phyloP scores from a whole-genome alignment of 1,140 invertebrate genomes.

The Phortica variegata region DNA sequence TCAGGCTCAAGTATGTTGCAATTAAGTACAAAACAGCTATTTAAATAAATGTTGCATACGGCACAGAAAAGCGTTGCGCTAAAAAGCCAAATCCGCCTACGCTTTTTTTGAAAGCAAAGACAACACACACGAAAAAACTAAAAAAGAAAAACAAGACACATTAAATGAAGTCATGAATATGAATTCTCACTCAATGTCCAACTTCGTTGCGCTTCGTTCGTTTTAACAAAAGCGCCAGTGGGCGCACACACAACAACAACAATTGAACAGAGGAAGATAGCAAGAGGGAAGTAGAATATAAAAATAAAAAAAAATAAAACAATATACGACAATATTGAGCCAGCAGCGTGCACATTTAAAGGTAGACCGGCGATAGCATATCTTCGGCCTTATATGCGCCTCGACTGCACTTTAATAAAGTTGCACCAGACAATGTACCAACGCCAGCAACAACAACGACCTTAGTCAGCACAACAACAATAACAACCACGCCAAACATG shows the following conservation, averaged over 20 bases:
- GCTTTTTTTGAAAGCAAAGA: slow-evolving; percentile 4
- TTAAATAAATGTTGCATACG: too few relatives aligned
- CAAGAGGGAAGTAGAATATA: too few relatives aligned
- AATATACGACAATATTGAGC: not conserved
- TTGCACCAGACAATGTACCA: not conserved
- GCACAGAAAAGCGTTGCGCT: too few relatives aligned
- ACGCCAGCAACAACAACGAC: not conserved
- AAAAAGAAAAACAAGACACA: slow-evolving; percentile 4
- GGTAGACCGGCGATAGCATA: not conserved
- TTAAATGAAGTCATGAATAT: slow-evolving; percentile 21
- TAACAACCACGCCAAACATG: not conserved
- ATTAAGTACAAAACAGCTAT: too few relatives aligned
- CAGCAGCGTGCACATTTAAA: not conserved
- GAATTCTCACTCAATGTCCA: slow-evolving; percentile 5
- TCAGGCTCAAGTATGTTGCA: too few relatives aligned
- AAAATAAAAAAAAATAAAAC: too few relatives aligned
- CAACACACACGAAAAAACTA: not conserved
- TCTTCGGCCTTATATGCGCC: too few relatives aligned
- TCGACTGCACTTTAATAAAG: not conserved
- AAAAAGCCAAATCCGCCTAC: slow-evolving; percentile 7
- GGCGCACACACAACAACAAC: too few relatives aligned
- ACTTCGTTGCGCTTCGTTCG: slow-evolving; percentile 1
- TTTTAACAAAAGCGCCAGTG: not conserved
- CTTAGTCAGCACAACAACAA: not conserved
- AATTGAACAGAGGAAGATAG: too few relatives aligned